Evolutionary conservation across 2,797 vertebrate species (phyloP).

Genomic region (Gymnoscopelus microlampas): DNA sequence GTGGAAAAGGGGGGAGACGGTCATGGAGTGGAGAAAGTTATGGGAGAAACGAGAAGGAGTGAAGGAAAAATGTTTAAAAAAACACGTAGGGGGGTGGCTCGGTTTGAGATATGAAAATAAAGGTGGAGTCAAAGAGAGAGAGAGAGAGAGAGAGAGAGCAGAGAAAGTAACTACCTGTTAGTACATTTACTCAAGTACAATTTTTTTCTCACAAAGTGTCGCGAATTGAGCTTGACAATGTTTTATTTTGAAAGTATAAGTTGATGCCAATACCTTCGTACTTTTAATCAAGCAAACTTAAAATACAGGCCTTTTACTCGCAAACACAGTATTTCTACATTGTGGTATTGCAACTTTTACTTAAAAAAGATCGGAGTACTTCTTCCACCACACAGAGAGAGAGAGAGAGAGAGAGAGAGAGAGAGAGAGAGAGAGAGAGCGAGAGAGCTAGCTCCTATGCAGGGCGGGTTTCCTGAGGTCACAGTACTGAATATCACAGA

Average conservation of each 20-base stretch:
- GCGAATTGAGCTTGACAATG: too few relatives aligned
- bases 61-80: constrained; percentile 47
- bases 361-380: too few relatives aligned
- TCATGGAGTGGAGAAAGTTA: background rate
- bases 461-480: constrained; percentile 86
- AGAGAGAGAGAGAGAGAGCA: constrained; percentile 3
- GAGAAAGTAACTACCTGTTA: background rate
- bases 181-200: background rate
- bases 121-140: constrained; percentile 37
- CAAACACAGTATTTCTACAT: too few relatives aligned
- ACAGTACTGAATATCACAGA: constrained; percentile 85
- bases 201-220: too few relatives aligned
- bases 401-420: constrained; percentile 16
- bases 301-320: too few relatives aligned
- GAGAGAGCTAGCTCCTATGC: constrained; percentile 59
- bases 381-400: constrained; percentile 11
- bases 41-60: constrained; percentile 36
- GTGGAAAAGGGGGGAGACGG: constrained; percentile 14
- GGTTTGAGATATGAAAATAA: constrained; percentile 59
- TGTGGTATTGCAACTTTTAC: too few relatives aligned
- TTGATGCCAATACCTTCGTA: too few relatives aligned
- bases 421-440: constrained; percentile 24
- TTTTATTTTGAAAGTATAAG: too few relatives aligned
- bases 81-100: constrained; percentile 7
- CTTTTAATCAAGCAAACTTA: too few relatives aligned